phyloP scores from a whole-genome alignment of 2,113 vertebrate genomes.

The Oreochromis aureus region DNA sequence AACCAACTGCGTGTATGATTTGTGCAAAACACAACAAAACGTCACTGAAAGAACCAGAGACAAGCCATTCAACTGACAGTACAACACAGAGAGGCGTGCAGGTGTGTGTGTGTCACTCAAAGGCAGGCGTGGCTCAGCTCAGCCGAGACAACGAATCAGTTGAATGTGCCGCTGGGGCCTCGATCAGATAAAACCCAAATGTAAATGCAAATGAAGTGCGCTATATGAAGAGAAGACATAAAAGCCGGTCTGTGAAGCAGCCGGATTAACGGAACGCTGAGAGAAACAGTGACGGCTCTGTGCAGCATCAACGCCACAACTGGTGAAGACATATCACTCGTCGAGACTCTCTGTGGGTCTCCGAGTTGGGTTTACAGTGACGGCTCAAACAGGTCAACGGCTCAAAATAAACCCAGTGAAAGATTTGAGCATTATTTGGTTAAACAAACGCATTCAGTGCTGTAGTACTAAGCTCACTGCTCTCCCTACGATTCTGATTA shows the following conservation, averaged over 20 bases:
- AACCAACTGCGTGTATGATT: not conserved
- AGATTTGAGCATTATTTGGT: not conserved
- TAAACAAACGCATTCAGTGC: not conserved
- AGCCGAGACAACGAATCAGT: constrained; percentile 38
- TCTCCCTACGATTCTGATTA: not conserved
- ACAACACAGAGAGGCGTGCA: not conserved
- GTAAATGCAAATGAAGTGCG: constrained; percentile 47
- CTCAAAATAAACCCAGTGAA: not conserved
- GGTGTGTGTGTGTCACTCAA: not conserved
- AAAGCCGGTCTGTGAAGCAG: not conserved
- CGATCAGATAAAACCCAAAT: constrained; percentile 57
- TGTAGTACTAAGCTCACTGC: not conserved
- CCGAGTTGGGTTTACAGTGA: not conserved
- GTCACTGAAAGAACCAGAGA: not conserved
- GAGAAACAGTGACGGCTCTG: not conserved
- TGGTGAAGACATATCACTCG: not conserved
- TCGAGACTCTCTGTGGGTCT: not conserved
- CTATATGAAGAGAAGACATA: not conserved
- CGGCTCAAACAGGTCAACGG: not conserved
- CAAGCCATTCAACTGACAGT: not conserved
- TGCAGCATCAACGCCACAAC: not conserved
- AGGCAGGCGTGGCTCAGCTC: constrained; percentile 1
- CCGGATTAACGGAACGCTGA: constrained; percentile 3
- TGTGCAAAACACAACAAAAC: not conserved
- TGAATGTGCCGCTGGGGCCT: not conserved